Evolutionary conservation across 1,140 invertebrate species (phyloP).

Genomic region (Zaprionus davidi): DNA sequence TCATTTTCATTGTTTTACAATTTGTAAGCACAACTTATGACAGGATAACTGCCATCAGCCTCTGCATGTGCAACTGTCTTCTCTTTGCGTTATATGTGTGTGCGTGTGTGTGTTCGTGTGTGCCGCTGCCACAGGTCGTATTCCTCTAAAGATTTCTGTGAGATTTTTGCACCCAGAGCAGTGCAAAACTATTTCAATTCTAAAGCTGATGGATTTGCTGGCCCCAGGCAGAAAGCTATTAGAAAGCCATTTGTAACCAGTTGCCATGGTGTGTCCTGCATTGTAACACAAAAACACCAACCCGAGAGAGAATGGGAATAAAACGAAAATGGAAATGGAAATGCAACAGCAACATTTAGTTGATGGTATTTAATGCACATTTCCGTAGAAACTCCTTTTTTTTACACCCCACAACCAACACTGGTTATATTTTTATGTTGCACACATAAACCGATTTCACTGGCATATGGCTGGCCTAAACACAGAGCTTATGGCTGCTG

Average conservation of each 20-base stretch:
- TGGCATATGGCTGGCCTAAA: not conserved
- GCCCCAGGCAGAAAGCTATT: slow-evolving; percentile 64
- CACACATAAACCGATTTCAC: slow-evolving; percentile 7
- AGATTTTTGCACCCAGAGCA: slow-evolving; percentile 25
- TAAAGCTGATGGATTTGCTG: slow-evolving; percentile 63
- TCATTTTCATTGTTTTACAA: slow-evolving; percentile 82
- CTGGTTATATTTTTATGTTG: slow-evolving; percentile 6
- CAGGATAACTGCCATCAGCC: slow-evolving; percentile 67
- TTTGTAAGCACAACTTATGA: slow-evolving; percentile 82
- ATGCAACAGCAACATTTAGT: slow-evolving; percentile 18
- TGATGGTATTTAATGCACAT: slow-evolving; percentile 40
- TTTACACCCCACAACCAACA: not conserved
- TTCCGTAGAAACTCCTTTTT: slow-evolving; percentile 26
- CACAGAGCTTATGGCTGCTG: not conserved
- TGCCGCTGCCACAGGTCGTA: slow-evolving; percentile 3
- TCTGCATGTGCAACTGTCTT: slow-evolving; percentile 27
- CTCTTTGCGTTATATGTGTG: not conserved
- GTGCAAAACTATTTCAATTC: slow-evolving; percentile 63
- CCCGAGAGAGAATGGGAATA: slow-evolving; percentile 1
- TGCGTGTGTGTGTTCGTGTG: not conserved
- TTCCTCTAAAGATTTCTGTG: slow-evolving; percentile 13
- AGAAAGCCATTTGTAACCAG: slow-evolving; percentile 66
- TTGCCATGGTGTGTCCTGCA: slow-evolving; percentile 18
- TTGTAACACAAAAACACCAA: slow-evolving; percentile 40
- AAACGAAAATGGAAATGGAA: not conserved